Base-by-base conservation (phyloP, 2,797 vertebrate genomes). In the Sphenopsis melanotis region DNA sequence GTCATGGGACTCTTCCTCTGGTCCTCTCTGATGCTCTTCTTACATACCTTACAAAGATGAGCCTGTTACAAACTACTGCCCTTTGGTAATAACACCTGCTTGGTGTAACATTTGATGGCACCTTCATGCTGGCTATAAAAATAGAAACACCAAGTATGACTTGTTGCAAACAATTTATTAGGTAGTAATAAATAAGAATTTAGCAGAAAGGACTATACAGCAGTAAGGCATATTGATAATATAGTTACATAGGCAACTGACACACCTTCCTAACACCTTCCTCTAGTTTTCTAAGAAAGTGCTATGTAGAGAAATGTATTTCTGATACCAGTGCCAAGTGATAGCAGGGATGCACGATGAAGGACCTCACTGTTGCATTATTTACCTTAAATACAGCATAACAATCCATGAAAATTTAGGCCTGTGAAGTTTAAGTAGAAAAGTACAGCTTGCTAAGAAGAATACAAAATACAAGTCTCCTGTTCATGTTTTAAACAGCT, bases 111-210 rank as follows among this genome's bases (percentile, higher is more conserved):
- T 16, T 27, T 42, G 24, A 53, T 61, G 42, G 77, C 65, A 70
- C 46, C 47, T 78, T 53, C 18, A 41, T 12, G 17, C n/a, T 56
- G 50, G 32, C 36, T 69, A 65, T 41, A 81, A 15, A 69, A 93
- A 87, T 23, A 65, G 72, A 79, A 90, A 36, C 71, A 92, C 39
- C 34, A 75, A 72, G 56, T 24, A 4, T 24, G 24, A 81, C 39
- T 84, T 80, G 37, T 81, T 86, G 74, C 81, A 91, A 94, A 87
- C 75, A 18, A 65, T 96, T 97, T 96, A 96, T 96, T 96, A 84
- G n/a, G 44, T 41, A 70, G 41, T 32, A 92, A 96, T 96, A 96
- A 97, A 93, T 96, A 96, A 41, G 36, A 90, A 71, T 56, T 75
- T 72, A 86, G 72, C 87, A 83, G 90, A 94, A 94, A 94, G 61